Conservation (phyloP, 2,113 vertebrate species). For the Pelobates fuscus region DNA sequence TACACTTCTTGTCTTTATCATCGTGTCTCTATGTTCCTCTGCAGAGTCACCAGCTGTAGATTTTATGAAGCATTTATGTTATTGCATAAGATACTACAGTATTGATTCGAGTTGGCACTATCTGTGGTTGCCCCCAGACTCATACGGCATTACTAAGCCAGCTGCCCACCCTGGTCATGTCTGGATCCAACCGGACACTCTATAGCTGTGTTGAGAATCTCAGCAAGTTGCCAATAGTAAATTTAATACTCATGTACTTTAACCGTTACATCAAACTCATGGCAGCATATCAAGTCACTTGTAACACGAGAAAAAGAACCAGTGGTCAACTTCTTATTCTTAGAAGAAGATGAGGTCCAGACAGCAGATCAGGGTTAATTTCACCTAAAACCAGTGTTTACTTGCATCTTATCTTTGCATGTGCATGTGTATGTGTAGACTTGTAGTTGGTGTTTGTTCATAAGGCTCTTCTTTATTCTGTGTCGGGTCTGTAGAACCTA, state of each 20-base stretch:
- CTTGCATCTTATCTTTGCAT: neutral
- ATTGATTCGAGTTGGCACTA: slow-evolving; percentile 10
- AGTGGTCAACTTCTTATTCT: too few species aligned
- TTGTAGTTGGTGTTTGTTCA: too few species aligned
- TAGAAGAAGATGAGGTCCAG: too few species aligned
- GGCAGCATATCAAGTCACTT: slow-evolving; percentile 1
- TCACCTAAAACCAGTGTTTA: neutral
- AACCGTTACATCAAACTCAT: neutral
- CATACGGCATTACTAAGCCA: neutral
- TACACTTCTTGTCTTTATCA: too few species aligned
- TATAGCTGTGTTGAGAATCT: neutral
- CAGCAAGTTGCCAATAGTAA: slow-evolving; percentile 9
- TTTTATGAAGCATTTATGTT: too few species aligned
- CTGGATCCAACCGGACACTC: neutral
- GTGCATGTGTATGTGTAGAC: neutral
- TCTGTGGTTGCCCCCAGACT: neutral
- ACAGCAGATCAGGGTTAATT: too few species aligned
- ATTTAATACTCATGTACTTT: slow-evolving; percentile 9
- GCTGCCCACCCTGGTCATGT: slow-evolving; percentile 10
- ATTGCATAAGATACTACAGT: too few species aligned
- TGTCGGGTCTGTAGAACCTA: too few species aligned
- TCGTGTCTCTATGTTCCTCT: too few species aligned
- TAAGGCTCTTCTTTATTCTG: too few species aligned
- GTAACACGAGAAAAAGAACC: neutral
- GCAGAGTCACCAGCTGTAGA: too few species aligned